Evolutionary conservation across 2,113 vertebrate species (phyloP).

Genomic region (Paedocypris sp.): DNA sequence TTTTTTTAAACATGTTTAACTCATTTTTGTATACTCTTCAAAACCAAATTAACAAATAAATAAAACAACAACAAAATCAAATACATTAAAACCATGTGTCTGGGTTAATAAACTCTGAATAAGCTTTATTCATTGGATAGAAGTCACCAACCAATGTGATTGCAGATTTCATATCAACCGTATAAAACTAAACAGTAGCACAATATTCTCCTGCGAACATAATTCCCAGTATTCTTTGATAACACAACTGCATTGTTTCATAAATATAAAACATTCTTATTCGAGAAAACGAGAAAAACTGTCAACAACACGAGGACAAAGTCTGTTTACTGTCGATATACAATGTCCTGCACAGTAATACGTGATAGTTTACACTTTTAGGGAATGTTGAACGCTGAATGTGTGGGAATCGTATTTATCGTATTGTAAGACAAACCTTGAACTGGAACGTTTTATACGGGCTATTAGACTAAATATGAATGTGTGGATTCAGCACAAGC

Average conservation of each 20-base stretch:
- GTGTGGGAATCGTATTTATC: too few relatives aligned
- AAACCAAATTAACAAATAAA: too few relatives aligned
- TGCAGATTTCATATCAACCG: neutral
- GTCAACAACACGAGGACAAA: slow-evolving; percentile 16
- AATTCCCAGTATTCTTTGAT: neutral
- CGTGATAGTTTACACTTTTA: neutral
- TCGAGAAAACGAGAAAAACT: neutral
- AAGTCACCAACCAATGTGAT: neutral
- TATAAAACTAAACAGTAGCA: neutral
- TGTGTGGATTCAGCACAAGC: too few relatives aligned
- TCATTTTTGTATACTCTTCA: too few relatives aligned
- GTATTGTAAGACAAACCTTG: too few relatives aligned
- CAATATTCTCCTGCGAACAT: neutral
- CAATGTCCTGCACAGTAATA: neutral
- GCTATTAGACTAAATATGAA: too few relatives aligned
- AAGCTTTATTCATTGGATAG: too few relatives aligned
- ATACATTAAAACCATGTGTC: too few relatives aligned
- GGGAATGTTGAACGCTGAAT: slow-evolving; percentile 15
- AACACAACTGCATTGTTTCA: neutral
- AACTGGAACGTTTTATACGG: too few relatives aligned
- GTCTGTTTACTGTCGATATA: neutral
- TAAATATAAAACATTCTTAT: neutral
- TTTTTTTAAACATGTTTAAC: too few relatives aligned
- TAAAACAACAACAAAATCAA: too few relatives aligned
- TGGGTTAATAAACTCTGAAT: too few relatives aligned